phyloP scores from a whole-genome alignment of 1,140 invertebrate genomes.

The Caenorhabditis latens region DNA sequence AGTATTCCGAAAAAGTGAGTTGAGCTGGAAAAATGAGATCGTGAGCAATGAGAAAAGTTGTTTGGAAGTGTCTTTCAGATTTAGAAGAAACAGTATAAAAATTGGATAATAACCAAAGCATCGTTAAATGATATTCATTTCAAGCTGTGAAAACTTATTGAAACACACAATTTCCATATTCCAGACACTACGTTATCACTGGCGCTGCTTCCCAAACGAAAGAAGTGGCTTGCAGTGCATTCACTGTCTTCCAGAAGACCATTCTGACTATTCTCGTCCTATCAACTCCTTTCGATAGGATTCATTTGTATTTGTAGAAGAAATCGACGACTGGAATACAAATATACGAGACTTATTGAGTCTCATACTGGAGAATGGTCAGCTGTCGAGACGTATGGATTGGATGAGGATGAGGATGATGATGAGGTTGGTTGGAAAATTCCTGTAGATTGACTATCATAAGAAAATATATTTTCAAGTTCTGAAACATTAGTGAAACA shows the following conservation, averaged over 20 bases:
- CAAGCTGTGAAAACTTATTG: too few species aligned
- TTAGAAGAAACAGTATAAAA: too few species aligned
- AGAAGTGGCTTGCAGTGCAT: slow-evolving; percentile 69
- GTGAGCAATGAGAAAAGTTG: too few species aligned
- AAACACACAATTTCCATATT: too few species aligned
- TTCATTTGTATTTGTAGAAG: slow-evolving; percentile 81
- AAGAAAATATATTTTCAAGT: too few species aligned
- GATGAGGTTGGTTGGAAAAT: slow-evolving; percentile 51
- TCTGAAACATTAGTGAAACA: too few species aligned
- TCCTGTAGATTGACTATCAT: too few species aligned
- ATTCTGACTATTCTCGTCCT: slow-evolving; percentile 78
- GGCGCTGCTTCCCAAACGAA: slow-evolving; percentile 58
- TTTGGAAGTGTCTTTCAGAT: too few species aligned
- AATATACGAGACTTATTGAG: slow-evolving; percentile 82
- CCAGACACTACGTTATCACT: slow-evolving; percentile 75
- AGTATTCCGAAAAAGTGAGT: slow-evolving; percentile 80
- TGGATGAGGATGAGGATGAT: slow-evolving; percentile 81
- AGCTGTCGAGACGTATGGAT: slow-evolving; percentile 81
- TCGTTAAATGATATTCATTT: too few species aligned
- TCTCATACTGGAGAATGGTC: slow-evolving; percentile 80
- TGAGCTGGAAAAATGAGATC: too few species aligned
- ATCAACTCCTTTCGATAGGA: slow-evolving; percentile 79
- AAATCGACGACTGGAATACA: slow-evolving; percentile 82
- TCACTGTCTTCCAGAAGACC: slow-evolving; percentile 77
- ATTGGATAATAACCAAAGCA: too few species aligned